phyloP scores from a whole-genome alignment of 1,140 invertebrate genomes.

The Globodera ellingtonae region DNA sequence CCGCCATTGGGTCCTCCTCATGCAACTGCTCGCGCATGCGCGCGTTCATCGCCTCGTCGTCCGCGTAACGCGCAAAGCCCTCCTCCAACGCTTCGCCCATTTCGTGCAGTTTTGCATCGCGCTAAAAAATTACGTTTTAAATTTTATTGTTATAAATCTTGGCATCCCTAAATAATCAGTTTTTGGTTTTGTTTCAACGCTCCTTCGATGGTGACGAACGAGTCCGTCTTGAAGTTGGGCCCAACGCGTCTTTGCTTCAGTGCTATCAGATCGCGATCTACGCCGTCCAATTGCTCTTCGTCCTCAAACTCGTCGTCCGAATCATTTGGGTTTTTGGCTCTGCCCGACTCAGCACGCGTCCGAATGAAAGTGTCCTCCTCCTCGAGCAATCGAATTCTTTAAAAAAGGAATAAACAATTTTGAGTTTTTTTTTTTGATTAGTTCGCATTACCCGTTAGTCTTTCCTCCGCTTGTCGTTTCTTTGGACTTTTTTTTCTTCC shows the following conservation, averaged over 20 bases:
- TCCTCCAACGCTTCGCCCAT: constrained; percentile 53
- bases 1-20: constrained; percentile 54
- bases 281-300: constrained; percentile 37
- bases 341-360: constrained; percentile 14
- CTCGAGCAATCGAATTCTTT: constrained; percentile 44
- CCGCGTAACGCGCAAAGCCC: constrained; percentile 52
- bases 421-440: background rate
- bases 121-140: constrained; percentile 27
- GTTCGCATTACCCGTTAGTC: background rate
- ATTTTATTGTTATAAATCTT: too few species aligned
- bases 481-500: constrained; percentile 42
- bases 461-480: constrained; percentile 14
- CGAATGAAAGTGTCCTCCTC: constrained; percentile 41
- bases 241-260: constrained; percentile 25
- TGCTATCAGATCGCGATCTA: constrained; percentile 17
- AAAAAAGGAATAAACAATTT: constrained; percentile 9
- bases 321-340: constrained; percentile 13
- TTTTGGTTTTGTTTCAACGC: background rate
- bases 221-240: constrained; percentile 29
- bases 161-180: too few species aligned
- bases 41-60: constrained; percentile 57
- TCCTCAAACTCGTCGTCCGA: constrained; percentile 42
- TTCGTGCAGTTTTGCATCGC: constrained; percentile 50
- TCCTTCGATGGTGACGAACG: constrained; percentile 29
- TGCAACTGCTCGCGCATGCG: constrained; percentile 50